Evolutionary conservation across 2,797 vertebrate species (phyloP), one percentile per base, ranked within the genome.

Genomic region (Falco concolor): DNA sequence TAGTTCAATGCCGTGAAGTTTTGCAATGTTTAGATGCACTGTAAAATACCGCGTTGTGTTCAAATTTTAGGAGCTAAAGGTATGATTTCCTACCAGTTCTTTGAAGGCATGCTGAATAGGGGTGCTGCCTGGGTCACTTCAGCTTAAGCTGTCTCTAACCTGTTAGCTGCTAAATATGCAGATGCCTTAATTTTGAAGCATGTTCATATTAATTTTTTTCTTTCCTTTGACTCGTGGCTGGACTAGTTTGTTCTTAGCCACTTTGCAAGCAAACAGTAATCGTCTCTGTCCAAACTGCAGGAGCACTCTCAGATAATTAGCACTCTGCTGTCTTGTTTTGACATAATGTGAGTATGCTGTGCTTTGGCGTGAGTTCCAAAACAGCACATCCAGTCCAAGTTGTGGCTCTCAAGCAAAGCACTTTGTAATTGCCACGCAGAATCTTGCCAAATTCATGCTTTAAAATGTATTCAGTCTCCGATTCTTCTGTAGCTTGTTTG

Each of bases 321-420:
- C 56, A 38, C 44, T 90, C 32, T 75, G 49, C 83, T 90, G 44
- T 84, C 57, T 87, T 96, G 85, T 95, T 95, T 94, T 95, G 90
- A 87, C 56, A 72, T 70, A 57, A 67, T 93, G 32, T 42, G 40
- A 94, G 32, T 82, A 40, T 88, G 45, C 85, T 77, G 67, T 79
- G 50, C 49, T 93, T 90, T 79, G 83, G 89, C 75, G 67, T 70
- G 34, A 63, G 24, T 90, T 95, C 90, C 67, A 84, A 82, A 93
- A 79, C 63, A 88, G 59, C 34, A 56, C 25, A 84, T 90, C 36
- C 42, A 60, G 38, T 91, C 69, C 77, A 90, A 94, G 47, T 90
- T 84, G 74, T 70, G 67, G n/a, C 79, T 91, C 59, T 93, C 10
- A 3, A 91, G 36, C 76, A 68, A 90, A 93, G 68, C 38, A 44